These are phyloP conservation scores for Drosophila parvula DNA, from an alignment of 1,140 invertebrate genomes.

Conservation along the genomic window DNA sequence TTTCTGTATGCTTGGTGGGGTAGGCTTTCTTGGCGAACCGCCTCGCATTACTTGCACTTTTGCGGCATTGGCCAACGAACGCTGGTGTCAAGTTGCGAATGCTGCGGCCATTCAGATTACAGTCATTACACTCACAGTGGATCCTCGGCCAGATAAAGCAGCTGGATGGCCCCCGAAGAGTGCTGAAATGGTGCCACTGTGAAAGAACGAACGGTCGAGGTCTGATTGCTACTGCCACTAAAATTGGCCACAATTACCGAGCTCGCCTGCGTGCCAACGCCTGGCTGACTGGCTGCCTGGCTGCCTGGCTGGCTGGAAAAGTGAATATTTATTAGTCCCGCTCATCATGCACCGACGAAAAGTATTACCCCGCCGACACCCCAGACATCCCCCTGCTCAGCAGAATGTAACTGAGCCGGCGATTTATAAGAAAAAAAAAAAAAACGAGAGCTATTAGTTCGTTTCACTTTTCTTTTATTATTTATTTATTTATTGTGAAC, in stretches of 20 bases:
- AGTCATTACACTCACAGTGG: conserved; percentile 50
- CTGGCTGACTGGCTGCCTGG: conserved; percentile 14
- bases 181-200: conserved; percentile 63
- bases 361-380: conserved; percentile 16
- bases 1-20: conserved; percentile 5
- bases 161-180: conserved; percentile 4
- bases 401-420: conserved; percentile 75
- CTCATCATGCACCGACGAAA: conserved; percentile 54
- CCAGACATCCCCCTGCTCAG: conserved; percentile 47
- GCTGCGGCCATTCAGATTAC: conserved; percentile 57
- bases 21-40: conserved; percentile 61
- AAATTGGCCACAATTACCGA: conserved; percentile 63
- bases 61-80: conserved; percentile 60
- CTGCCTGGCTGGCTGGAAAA: conserved; percentile 49
- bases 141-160: conserved; percentile 15
- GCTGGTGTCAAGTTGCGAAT: conserved; percentile 62
- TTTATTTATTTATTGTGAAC: conserved; percentile 72
- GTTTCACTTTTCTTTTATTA: conserved; percentile 83
- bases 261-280: conserved; percentile 40
- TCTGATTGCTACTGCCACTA: conserved; percentile 70
- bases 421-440: conserved; percentile 54
- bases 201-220: conserved; percentile 67
- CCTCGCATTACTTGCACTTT: conserved; percentile 75
- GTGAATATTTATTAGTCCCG: conserved; percentile 74
- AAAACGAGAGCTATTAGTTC: conserved; percentile 81